phyloP scores from a whole-genome alignment of 2,113 vertebrate species.

The Orthochromis malagaraziensis region DNA sequence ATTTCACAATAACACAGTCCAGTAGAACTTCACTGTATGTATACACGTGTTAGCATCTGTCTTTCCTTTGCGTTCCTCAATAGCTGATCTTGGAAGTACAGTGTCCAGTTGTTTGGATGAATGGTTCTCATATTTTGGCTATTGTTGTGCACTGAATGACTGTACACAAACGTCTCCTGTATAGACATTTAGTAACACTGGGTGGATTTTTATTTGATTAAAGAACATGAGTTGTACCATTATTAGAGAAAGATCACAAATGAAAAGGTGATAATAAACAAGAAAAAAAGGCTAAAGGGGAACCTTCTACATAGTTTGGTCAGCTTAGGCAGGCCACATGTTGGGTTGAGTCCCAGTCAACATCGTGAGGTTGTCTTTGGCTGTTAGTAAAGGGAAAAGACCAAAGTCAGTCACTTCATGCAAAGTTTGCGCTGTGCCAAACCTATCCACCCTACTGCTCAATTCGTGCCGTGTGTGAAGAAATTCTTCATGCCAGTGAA shows the following conservation, averaged over 20 bases:
- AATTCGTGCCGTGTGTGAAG: constrained; percentile 29
- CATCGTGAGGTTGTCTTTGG: constrained; percentile 67
- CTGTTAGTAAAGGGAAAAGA: constrained; percentile 56
- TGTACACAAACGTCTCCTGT: not conserved
- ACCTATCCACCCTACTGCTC: constrained; percentile 38
- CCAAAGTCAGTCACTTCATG: constrained; percentile 56
- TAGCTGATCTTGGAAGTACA: not conserved
- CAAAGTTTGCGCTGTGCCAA: constrained; percentile 33
- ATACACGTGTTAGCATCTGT: not conserved
- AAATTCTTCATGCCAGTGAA: constrained; percentile 34
- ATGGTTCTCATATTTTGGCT: not conserved
- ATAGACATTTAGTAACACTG: not conserved
- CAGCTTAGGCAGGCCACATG: constrained; percentile 32
- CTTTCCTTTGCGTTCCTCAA: not conserved
- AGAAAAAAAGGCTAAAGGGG: not conserved
- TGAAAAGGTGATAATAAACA: not conserved
- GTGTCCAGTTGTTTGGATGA: not conserved
- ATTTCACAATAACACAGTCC: not conserved
- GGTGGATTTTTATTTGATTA: not conserved
- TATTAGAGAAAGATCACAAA: not conserved
- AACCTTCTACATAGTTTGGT: constrained; percentile 27
- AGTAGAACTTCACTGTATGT: fast-evolving
- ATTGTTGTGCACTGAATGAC: not conserved
- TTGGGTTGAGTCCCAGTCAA: constrained; percentile 59
- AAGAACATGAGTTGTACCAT: not conserved